Conservation (phyloP, 1,140 invertebrate species). For the Lepidostoma basale region DNA sequence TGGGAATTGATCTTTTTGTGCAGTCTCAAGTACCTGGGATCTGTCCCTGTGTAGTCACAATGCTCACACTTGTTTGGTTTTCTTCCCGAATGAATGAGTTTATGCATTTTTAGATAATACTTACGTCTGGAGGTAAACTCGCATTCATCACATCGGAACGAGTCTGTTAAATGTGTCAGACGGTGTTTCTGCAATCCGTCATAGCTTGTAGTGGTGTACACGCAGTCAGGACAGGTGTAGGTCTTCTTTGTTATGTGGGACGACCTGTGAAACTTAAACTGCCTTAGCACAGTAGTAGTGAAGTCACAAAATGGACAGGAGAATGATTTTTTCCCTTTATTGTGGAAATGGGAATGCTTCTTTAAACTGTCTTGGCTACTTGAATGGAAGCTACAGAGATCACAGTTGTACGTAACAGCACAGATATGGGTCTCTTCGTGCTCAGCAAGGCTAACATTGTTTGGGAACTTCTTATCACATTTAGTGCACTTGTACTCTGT, state of each 20-base stretch:
- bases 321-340: not conserved
- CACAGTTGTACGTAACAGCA: not conserved
- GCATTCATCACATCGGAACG: not conserved
- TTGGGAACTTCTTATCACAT: not conserved
- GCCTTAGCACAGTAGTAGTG: not conserved
- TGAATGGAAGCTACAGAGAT: not conserved
- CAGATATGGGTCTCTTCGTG: not conserved
- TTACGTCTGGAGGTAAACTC: not conserved
- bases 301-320: not conserved
- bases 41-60: not conserved
- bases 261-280: not conserved
- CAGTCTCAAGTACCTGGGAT: constrained; percentile 1
- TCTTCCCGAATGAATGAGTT: not conserved
- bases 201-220: not conserved
- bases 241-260: not conserved
- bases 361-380: not conserved
- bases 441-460: not conserved
- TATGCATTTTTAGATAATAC: constrained; percentile 6
- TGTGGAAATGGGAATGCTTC: not conserved
- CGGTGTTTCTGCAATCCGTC: not conserved
- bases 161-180: not conserved
- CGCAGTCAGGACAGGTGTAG: not conserved
- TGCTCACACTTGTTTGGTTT: not conserved
- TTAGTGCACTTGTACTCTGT: not conserved
- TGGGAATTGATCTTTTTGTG: constrained; percentile 19